Base-by-base conservation (phyloP, 2,113 vertebrate species). In the Toxotes chatareus region DNA sequence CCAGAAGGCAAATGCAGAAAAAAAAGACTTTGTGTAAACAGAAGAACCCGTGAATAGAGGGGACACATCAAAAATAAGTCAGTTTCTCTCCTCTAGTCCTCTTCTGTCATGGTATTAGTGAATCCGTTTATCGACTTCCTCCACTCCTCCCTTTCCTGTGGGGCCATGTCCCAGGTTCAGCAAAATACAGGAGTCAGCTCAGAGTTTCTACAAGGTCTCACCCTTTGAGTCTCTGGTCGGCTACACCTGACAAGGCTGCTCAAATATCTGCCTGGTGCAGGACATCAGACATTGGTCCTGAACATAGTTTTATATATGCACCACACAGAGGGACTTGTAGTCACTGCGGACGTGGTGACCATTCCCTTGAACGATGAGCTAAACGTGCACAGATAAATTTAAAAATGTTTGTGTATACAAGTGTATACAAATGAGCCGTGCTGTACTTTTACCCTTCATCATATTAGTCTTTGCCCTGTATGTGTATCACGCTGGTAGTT, bases 101-200 rank as follows among this genome's bases (percentile, higher is more conserved):
- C 83, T 40, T 70, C 79, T 84, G 40, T 86, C 79, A 49, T 85
- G 53, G 49, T 85, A 46, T 86, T 86, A 79, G 76, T 83, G 68
- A 86, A 83, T 85, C 86, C 40, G 46, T 83, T 76, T 73, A 76
- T 80, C n/a, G 31, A 74, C 53, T 76, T 56, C 78, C 62, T 70
- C 60, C 79, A 44, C 65, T 86, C 74, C 72, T 84, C 63, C 31
- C 64, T 77, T 70, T 84, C 86, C 83, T 57, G 56, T 46, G 69
- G 79, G 42, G 53, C 60, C 59, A 7, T 60, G 76, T 82, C 64
- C 51, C 71, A 21, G 69, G 63, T 76, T 63, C 53, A 66, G 78
- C 70, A 70, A 67, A 81, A 73, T 55, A 34, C 61, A 76, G 73
- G 63, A 75, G 67, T 75, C 85, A 73, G 67, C 67, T 57, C 80